phyloP scores from a whole-genome alignment of 2,113 vertebrate genomes.

The Gasterosteus aculeatus region DNA sequence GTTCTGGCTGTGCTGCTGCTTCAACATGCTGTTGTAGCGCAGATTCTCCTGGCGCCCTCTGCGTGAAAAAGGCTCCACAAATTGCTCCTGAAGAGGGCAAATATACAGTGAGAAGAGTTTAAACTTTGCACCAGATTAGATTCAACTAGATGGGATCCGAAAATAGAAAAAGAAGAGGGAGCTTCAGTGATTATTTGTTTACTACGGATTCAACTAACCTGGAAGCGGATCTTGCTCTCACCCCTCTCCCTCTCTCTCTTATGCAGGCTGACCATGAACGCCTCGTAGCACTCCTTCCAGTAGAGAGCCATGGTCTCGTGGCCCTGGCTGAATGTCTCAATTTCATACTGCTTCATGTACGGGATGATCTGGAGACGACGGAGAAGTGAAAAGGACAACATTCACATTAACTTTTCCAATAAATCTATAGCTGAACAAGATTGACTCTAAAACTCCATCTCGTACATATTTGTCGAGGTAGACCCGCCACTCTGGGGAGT shows the following conservation, averaged over 20 bases:
- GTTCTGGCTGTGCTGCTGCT: slow-evolving; percentile 89
- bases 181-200: not conserved
- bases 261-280: slow-evolving; percentile 94
- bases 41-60: slow-evolving; percentile 93
- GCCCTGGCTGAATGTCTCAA: slow-evolving; percentile 89
- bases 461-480: slow-evolving; percentile 97
- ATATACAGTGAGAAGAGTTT: not conserved
- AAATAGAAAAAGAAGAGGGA: not conserved
- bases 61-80: slow-evolving; percentile 93
- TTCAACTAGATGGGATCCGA: not conserved
- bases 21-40: slow-evolving; percentile 95
- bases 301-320: slow-evolving; percentile 92
- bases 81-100: slow-evolving; percentile 84
- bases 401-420: not conserved
- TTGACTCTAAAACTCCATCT: not conserved
- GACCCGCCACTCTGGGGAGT: slow-evolving; percentile 92
- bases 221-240: slow-evolving; percentile 97
- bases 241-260: slow-evolving; percentile 91
- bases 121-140: not conserved
- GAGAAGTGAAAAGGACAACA: not conserved
- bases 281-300: slow-evolving; percentile 96
- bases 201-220: slow-evolving; percentile 80
- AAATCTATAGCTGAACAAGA: not conserved
- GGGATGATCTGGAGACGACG: slow-evolving; percentile 88
- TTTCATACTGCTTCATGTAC: slow-evolving; percentile 98